Evolutionary conservation across 2,888 invertebrate species (phyloP).

Genomic region (Allygus modestus): DNA sequence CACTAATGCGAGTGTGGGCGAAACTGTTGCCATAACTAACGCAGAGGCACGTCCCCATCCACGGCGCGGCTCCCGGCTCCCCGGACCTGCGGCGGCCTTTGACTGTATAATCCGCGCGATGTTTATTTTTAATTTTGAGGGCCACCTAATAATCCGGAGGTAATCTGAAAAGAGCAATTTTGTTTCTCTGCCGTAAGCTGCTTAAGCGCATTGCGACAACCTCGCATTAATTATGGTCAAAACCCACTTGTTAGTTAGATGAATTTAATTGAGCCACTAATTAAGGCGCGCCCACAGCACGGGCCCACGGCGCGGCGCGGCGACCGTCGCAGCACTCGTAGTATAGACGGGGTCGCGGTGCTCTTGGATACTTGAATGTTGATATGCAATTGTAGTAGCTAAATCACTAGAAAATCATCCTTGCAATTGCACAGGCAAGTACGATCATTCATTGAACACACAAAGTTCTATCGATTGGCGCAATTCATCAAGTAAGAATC

Average conservation of each 20-base stretch:
- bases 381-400: no score
- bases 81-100: neutral
- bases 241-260: conserved; percentile 44
- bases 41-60: no score
- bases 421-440: no score
- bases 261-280: conserved; percentile 54
- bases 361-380: no score
- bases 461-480: no score
- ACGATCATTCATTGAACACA: no score
- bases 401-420: no score
- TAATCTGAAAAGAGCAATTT: conserved; percentile 35
- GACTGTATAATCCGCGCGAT: neutral
- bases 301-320: neutral
- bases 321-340: neutral
- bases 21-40: conserved; percentile 30
- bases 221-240: conserved; percentile 46
- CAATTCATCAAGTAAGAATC: no score
- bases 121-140: conserved; percentile 41
- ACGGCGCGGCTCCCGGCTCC: neutral
- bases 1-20: conserved; percentile 34
- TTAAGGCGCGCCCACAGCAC: conserved; percentile 42
- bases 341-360: no score
- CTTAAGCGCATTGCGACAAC: conserved; percentile 44
- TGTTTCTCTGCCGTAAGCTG: conserved; percentile 34
- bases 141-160: conserved; percentile 23